Conservation (phyloP, 2,113 vertebrate species). For the Siniperca chuatsi region DNA sequence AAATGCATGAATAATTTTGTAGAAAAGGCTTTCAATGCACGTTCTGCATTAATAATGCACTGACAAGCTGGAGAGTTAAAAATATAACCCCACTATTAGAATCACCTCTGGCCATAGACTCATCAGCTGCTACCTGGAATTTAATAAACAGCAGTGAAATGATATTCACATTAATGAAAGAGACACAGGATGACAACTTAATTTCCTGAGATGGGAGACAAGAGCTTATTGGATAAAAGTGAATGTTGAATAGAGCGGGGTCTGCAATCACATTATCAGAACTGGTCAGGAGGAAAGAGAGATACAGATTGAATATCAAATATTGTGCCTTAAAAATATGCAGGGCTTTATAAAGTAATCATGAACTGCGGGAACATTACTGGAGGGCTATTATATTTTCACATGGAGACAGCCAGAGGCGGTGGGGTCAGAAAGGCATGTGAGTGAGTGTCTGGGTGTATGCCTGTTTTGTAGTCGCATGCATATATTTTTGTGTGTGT, state of each 20-base stretch:
- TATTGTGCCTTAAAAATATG: constrained; percentile 75
- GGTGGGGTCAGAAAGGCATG: constrained; percentile 23
- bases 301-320: constrained; percentile 77
- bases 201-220: constrained; percentile 84
- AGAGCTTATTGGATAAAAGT: constrained; percentile 81
- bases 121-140: constrained; percentile 73
- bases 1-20: constrained; percentile 34
- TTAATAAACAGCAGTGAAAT: constrained; percentile 79
- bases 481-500: constrained; percentile 6
- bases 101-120: constrained; percentile 64
- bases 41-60: constrained; percentile 56
- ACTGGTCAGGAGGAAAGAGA: constrained; percentile 68
- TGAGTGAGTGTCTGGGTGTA: constrained; percentile 21
- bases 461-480: background rate
- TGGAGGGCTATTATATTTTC: constrained; percentile 57
- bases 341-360: constrained; percentile 80
- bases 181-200: constrained; percentile 77
- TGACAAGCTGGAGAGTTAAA: constrained; percentile 53
- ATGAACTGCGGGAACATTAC: constrained; percentile 67
- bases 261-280: constrained; percentile 72
- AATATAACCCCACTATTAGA: constrained; percentile 43
- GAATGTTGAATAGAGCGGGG: constrained; percentile 65
- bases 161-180: constrained; percentile 80
- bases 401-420: constrained; percentile 32
- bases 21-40: constrained; percentile 25